Evolutionary conservation across 1,140 invertebrate genomes (phyloP), one percentile per base, ranked within the genome.

Genomic region (Hydropsyche tenuis): DNA sequence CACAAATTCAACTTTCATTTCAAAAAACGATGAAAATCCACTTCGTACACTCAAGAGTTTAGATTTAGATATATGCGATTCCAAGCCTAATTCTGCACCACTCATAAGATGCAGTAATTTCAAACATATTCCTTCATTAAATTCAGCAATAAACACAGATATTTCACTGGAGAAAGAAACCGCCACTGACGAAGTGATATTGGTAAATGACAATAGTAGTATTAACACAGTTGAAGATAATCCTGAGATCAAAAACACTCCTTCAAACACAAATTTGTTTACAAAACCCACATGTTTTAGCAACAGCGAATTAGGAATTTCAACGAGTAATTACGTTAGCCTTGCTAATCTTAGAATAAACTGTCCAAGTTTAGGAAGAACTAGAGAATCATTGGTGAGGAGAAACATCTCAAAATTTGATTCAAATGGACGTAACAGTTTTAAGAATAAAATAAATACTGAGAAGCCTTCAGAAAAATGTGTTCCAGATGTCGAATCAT

Each of bases 281-380:
- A 11, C 27, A 65, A 43, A 65, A 16, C 27, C 45, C 14, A 62
- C 45, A 25, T 64, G 70, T 1, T 71, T 66, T n/a, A 70, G 74
- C 3, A 82, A 81, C 37, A 73, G 79, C 0, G 80, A 81, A 23
- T 71, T 78, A 9, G 81, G 80, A 0, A 85, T 84, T 60, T 83
- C 83, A 1, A 79, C 81, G 1, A 82, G 82, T 68, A 85, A 85
- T 71, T 86, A 86, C 65, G 85, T 85, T 1, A 83, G 83, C 69
- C 73, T 86, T 25, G 85, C 84, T 3, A 85, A 84, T 75, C 71
- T 85, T 27, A 84, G 82, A 76, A 85, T 86, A 9, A 81, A 81
- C 63, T 80, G 79, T 60, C 77, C 77, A 0, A 78, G 74, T 69
- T 27, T 78, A 7, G 69, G 74, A 3, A 45, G 74, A 37, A 78